These are phyloP conservation scores for Brienomyrus longianalis DNA, from an alignment of 2,113 vertebrate species.

Conservation along the genomic window DNA sequence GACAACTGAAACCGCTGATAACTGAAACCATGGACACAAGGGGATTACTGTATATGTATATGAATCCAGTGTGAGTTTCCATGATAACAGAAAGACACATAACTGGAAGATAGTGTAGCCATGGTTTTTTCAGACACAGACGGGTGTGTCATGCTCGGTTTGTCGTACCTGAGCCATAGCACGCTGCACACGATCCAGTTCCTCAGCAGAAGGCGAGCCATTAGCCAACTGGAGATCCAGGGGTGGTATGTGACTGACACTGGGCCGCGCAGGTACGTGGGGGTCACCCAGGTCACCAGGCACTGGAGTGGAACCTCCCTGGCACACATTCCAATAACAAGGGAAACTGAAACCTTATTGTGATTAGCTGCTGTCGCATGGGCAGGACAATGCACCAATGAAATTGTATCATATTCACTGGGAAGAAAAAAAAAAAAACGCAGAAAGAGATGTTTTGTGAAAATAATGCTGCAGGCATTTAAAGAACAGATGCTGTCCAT, in stretches of 20 bases:
- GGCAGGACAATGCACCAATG: not conserved
- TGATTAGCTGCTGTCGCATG: not conserved
- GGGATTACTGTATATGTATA: not conserved
- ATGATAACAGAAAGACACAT: not conserved
- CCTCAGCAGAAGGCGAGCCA: constrained; percentile 64
- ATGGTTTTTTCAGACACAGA: not conserved
- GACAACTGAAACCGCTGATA: not conserved
- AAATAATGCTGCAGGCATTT: not conserved
- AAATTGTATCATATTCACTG: not conserved
- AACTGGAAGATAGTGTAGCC: not conserved
- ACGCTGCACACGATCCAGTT: constrained; percentile 74
- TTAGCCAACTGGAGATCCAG: constrained; percentile 51
- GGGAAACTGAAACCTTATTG: no score
- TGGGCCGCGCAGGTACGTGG: constrained; percentile 59
- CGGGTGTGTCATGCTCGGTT: not conserved
- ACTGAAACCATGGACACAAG: not conserved
- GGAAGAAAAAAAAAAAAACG: not conserved
- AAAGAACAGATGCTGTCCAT: not conserved
- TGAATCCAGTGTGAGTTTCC: not conserved
- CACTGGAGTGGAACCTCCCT: constrained; percentile 35
- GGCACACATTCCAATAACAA: not conserved
- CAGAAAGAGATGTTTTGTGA: not conserved
- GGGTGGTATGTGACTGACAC: constrained; percentile 57
- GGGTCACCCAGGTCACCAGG: constrained; percentile 54
- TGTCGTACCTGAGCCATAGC: constrained; percentile 83